Base-by-base conservation (phyloP, 2,888 invertebrate genomes). In the Rotaria socialis region DNA sequence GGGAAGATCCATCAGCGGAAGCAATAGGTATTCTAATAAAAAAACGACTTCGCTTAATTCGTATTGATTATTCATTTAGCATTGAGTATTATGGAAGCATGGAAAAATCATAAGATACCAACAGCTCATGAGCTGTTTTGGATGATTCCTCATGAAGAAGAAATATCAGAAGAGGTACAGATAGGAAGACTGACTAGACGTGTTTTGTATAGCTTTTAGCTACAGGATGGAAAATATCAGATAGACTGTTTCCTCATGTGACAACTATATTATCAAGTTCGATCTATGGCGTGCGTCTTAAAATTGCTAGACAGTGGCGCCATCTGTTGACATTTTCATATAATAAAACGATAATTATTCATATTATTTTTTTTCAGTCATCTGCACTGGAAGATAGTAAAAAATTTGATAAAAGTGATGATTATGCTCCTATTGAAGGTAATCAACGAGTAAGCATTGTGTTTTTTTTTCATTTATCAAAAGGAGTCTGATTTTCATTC, bases 331-430 rank as follows among this genome's bases (percentile, higher is more conserved):
- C 11, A 10, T 7, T 11, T 11, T 47, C 8, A 47, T 27, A 35
- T 35, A 35, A 35, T 35, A 35, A 35, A 35, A 35, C 35, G 35
- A 35, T 35, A 35, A 35, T 41, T 67, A 19, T 11, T 16, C 16
- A 16, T 41, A 35, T 41, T 35, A 14, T 67, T 19, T 24, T 56
- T 56, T 24, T 24, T 0, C 19, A 94, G 91, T 91, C 95, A 80
- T 91, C 95, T 86, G 95, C 95, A 2, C 90, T 95, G 89, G 95
- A 95, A n/a, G 93, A 93, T 88, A 94, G 94, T 89, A 93, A 93
- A 92, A 93, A 94, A 0, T 92, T 94, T 10, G 93, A 93, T 90
- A 94, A 94, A 1, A 94, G 94, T 90, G 94, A 93, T 88, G 91
- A 91, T 11, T 93, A 93, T 87, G 92, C 35, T 67, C 16, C 92